Percentiles rank a stretch among this genome's conserved stretches.
phyloP scores from a whole-genome alignment of 2,797 vertebrate genomes.

The Holocentrus rufus region DNA sequence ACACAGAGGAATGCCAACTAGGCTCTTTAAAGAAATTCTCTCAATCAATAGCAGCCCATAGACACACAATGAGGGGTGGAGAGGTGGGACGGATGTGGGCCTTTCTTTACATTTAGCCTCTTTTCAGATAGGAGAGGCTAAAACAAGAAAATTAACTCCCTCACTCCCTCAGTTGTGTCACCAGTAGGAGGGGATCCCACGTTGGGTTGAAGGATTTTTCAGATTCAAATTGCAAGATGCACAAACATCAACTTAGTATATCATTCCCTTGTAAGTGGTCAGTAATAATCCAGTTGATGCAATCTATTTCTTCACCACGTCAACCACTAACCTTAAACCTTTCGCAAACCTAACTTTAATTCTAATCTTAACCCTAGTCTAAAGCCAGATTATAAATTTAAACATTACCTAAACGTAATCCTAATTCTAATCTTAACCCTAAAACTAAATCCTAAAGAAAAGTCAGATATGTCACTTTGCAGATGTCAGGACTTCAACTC shows the following conservation, averaged over 20 bases:
- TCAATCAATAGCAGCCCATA: constrained; percentile 48
- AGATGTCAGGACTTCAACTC: no score
- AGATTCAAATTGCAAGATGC: not conserved
- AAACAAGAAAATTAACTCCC: constrained; percentile 14
- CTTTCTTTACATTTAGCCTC: constrained; percentile 48
- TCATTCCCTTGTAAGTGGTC: no score
- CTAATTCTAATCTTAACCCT: no score
- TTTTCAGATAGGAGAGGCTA: constrained; percentile 15
- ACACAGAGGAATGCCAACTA: constrained; percentile 58
- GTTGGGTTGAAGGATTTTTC: not conserved
- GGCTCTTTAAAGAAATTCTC: constrained; percentile 38
- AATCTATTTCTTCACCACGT: not conserved
- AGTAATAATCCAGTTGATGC: not conserved
- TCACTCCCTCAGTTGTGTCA: constrained; percentile 4
- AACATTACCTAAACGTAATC: no score
- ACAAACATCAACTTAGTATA: not conserved
- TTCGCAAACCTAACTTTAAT: not conserved
- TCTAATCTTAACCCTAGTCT: no score
- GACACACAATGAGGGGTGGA: constrained; percentile 53
- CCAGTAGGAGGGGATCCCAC: constrained; percentile 4
- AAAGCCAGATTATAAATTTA: no score
- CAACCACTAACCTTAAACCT: no score
- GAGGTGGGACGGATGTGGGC: constrained; percentile 45
- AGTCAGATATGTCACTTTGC: no score
- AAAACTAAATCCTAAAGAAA: no score